These are phyloP conservation scores for Ochlodes sylvanus DNA, from an alignment of 2,888 invertebrate species.

Conservation along the genomic window DNA sequence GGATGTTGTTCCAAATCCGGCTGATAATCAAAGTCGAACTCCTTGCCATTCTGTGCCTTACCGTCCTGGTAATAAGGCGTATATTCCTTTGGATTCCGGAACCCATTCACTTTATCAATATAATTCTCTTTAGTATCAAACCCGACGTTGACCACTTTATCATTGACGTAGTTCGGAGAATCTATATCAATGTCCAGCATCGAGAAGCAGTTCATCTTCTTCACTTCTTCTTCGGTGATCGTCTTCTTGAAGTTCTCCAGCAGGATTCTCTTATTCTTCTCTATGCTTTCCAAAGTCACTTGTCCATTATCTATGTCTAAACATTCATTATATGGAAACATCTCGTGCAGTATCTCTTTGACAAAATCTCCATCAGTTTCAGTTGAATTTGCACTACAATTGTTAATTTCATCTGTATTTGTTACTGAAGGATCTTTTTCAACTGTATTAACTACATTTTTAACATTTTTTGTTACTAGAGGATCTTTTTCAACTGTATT, in stretches of 20 bases:
- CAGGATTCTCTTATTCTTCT: slow-evolving; percentile 68
- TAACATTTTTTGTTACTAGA: background rate
- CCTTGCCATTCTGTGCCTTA: slow-evolving; percentile 58
- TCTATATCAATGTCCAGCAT: slow-evolving; percentile 78
- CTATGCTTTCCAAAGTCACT: slow-evolving; percentile 68
- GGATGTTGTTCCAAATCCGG: slow-evolving; percentile 92
- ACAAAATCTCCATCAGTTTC: slow-evolving; percentile 23
- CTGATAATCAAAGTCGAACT: slow-evolving; percentile 94
- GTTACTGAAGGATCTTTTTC: background rate
- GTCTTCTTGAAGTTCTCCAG: slow-evolving; percentile 57
- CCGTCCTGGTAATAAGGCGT: slow-evolving; percentile 65
- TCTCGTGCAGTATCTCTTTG: slow-evolving; percentile 46
- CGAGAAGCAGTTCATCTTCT: slow-evolving; percentile 73
- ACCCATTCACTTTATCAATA: slow-evolving; percentile 54
- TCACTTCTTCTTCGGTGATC: slow-evolving; percentile 56
- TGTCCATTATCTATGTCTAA: slow-evolving; percentile 56
- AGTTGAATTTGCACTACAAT: background rate
- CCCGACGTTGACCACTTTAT: slow-evolving; percentile 67
- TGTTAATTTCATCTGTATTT: background rate
- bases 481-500: background rate
- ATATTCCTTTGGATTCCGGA: slow-evolving; percentile 49
- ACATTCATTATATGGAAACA: slow-evolving; percentile 66
- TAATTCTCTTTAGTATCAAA: slow-evolving; percentile 69
- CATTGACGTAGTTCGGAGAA: slow-evolving; percentile 63
- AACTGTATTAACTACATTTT: background rate